Base-by-base conservation (phyloP, 2,888 invertebrate species). In the Liopterus haemorrhoidalis region DNA sequence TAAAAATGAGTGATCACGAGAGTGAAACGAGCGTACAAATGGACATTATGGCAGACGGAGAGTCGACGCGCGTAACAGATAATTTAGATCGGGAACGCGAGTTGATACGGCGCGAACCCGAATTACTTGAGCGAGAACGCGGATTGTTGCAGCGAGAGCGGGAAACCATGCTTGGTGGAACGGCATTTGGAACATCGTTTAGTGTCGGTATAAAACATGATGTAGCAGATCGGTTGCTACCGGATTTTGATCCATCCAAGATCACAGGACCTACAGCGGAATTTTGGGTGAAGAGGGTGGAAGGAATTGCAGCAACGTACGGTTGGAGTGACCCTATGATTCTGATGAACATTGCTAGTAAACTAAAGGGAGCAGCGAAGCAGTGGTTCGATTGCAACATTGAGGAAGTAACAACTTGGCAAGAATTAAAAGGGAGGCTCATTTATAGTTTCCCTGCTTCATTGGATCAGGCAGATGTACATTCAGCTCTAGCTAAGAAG, bases 271-370 rank as follows among this genome's bases (percentile, higher is more conserved):
- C n/a, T n/a, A n/a, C 30, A 30, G 30, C 30, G 12, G 30, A 30
- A 30, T 14, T 14, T 15, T 30, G 30, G 30, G 30, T 30, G 12
- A 30, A 30, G 2, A 5, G 30, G 14, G 30, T 30, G 12, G 30
- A 30, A 15, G 30, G 5, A 30, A 30, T 30, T 15, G 30, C 12
- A 9, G 30, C 30, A 30, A 16, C 12, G 16, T 11, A 30, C 16
- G 30, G 30, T 30, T 30, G 30, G 30, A 30, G 30, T 30, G 14
- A 30, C 14, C 14, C 30, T 3, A 30, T 30, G 30, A 30, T 30
- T 3, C 16, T 30, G 16, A 30, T 30, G 1, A 14, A 30, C 16
- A 6, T 30, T 9, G 5, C 30, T 15, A 30, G 30, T 1, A 30
- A 30, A 30, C 30, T 30, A 16, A 30, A 30, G 15, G 12, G 14